Evolutionary conservation across 2,888 invertebrate genomes (phyloP), one percentile per base, ranked within the genome.

Genomic region (Venusia cambrica): DNA sequence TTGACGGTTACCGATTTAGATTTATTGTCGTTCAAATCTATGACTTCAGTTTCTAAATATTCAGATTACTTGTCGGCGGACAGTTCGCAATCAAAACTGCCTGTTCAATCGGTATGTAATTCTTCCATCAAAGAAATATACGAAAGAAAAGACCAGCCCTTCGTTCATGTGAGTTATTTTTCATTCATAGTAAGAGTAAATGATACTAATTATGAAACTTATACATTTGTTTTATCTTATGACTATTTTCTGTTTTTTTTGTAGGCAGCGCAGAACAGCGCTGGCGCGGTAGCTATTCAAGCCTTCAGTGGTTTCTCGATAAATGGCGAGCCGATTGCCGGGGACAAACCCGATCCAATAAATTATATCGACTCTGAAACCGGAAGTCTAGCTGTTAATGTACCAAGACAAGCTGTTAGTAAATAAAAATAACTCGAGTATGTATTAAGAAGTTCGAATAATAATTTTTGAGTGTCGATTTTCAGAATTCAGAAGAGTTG

Each of bases 251-350:
- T 19, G 6, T 17, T 25, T 30, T 10, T 4, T 25, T 17, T 9
- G 1, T 4, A 39, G 39, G 14, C 30, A 16, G 21, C 27, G 3
- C 45, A 76, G 78, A 70, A 54, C 36, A 40, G 52, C 1, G 54
- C 56, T n/a, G 69, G 74, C 11, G 38, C 57, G 5, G 37, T 76
- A 17, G 70, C 75, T 6, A 42, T 51, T 27, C 79, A 76, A 51
- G 76, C 68, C 2, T 83, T 83, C 27, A 85, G 85, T 53, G 81
- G 80, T 0, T 80, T 74, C 47, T 79, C 83, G 7, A 62, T 83
- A 26, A 62, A 73, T 21, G 57, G 51, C 2, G 71, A 63, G 17
- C 58, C 57, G 0, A 39, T 68, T 7, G 48, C 54, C n/a, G 71
- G 75, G 1, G 75, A 81, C 36, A 71, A 70, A 34, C 65, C 63